A percentile compares a stretch with the other conserved stretches of the same genome.
These are phyloP conservation scores for Andrena fulva DNA, from an alignment of 2,888 invertebrate genomes.

Conservation along the genomic window DNA sequence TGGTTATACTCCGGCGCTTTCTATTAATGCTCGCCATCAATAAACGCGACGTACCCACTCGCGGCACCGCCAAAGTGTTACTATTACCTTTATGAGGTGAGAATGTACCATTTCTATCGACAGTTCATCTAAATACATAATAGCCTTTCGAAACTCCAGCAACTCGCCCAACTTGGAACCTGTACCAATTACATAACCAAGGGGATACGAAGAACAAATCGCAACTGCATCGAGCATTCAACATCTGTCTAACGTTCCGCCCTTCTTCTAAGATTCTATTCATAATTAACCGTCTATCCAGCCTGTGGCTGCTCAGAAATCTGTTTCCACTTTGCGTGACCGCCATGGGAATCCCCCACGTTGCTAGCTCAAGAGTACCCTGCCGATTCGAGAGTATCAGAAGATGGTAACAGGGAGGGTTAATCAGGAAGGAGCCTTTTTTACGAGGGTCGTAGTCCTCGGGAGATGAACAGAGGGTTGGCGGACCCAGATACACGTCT, in stretches of 20 bases:
- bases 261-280: not conserved
- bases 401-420: constrained; percentile 53
- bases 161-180: no score
- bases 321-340: not conserved
- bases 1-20: constrained; percentile 9
- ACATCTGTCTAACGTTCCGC: not conserved
- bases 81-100: not conserved
- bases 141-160: not conserved
- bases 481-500: constrained; percentile 32
- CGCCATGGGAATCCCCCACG: not conserved
- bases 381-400: constrained; percentile 1
- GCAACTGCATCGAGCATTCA: not conserved
- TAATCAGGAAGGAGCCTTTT: constrained; percentile 75
- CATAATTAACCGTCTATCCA: not conserved
- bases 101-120: not conserved
- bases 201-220: no score
- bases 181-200: no score
- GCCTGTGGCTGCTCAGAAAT: not conserved
- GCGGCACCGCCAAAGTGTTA: not conserved
- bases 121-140: not conserved
- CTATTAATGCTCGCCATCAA: constrained; percentile 8
- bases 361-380: not conserved
- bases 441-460: constrained; percentile 68
- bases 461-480: constrained; percentile 46
- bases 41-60: constrained; percentile 9